Base-by-base conservation (phyloP, 2,888 invertebrate species). In the Synanthedon vespiformis region DNA sequence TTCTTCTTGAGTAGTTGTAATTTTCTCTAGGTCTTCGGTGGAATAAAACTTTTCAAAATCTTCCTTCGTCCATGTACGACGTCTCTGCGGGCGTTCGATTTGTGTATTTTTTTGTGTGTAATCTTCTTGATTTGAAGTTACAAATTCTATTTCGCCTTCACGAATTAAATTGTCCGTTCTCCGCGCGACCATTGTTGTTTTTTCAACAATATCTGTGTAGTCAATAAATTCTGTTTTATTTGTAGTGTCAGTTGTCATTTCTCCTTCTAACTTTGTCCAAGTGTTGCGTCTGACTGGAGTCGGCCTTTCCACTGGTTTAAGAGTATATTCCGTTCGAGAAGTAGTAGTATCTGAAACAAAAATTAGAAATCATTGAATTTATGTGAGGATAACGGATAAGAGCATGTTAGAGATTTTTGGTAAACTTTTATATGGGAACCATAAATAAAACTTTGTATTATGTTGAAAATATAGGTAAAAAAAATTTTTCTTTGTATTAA, bases 251-350 rank as follows among this genome's bases (percentile, higher is more conserved):
- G 91, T 90, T 48, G 77, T 88, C 76, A 93, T 90, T 53, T 93
- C 93, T 40, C 61, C 94, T 86, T 92, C 92, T 73, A 93, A 92
- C 66, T 92, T 92, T 0, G 92, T 92, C 90, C 92, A 92, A 0
- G 92, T 92, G 51, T 92, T 86, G 60, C 92, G 87, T 54, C 92
- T 87, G 50, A 92, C 90, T 55, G 90, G 89, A 65, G 83, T 89
- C 48, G 91, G 89, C 63, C 91, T 82, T 72, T 92, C 92, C 5
- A 88, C 85, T 57, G 90, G 89, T 72, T 90, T 89, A n/a, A 91
- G 90, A 58, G 92, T 92, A 72, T 91, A 94, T 68, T 92, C 92
- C 56, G 89, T 78, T 63, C 91, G 90, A 52, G 90, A 89, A 51
- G 93, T 94, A 55, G 93, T 93, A 54, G 89, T 86, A 77, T 91